These are phyloP conservation scores for Calliphora vicina DNA, from an alignment of 1,140 invertebrate genomes.

Conservation along the genomic window DNA sequence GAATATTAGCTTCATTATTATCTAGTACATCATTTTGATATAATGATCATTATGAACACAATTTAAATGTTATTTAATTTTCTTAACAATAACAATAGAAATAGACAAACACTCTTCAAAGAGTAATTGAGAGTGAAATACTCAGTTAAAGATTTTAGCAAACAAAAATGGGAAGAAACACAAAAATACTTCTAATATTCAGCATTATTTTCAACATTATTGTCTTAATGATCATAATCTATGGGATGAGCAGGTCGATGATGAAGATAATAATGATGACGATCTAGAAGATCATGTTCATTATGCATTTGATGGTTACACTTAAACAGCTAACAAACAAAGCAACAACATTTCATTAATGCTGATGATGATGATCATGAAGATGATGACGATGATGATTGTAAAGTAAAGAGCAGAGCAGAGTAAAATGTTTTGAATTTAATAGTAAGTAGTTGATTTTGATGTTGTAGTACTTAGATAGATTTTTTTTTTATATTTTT, in stretches of 20 bases:
- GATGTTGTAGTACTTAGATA: neutral
- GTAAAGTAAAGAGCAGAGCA: neutral
- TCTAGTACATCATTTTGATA: neutral
- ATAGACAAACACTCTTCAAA: neutral
- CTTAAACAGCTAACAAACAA: neutral
- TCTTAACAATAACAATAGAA: neutral
- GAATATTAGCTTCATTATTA: neutral
- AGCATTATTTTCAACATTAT: neutral
- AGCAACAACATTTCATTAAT: neutral
- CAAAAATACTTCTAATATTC: neutral
- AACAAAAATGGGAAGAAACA: neutral
- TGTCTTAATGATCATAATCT: neutral
- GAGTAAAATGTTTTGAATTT: neutral
- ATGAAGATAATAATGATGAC: neutral
- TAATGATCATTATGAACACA: neutral
- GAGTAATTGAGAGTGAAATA: constrained; percentile 17
- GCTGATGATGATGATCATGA: too few species aligned
- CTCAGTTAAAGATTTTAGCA: neutral
- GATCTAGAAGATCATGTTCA: constrained; percentile 9
- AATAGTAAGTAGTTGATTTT: neutral
- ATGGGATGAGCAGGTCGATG: neutral
- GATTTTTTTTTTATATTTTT: neutral
- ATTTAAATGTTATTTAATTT: neutral
- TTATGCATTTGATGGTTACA: constrained; percentile 13
- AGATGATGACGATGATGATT: neutral